Evolutionary conservation across 2,113 vertebrate genomes (phyloP), one percentile per base, ranked within the genome.

Genomic region (Chroicocephalus ridibundus): DNA sequence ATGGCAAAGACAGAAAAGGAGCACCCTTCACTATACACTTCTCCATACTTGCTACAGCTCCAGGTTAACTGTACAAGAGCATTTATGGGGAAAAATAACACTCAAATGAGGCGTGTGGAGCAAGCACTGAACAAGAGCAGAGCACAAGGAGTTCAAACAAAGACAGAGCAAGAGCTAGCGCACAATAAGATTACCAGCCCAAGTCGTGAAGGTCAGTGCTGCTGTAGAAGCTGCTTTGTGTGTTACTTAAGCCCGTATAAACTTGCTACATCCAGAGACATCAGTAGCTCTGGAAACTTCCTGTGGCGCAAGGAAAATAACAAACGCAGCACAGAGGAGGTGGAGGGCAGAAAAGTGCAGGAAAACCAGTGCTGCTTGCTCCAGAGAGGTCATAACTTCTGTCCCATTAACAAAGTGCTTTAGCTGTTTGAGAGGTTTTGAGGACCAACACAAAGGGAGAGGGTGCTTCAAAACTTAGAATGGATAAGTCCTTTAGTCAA

Each of bases 121-220:
- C 13, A 76, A 42, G 24, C 14, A 15, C 32, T 27, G 44, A 49
- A 84, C 55, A 81, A 64, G 55, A 21, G 8, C 12, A 78, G 26
- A 76, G 3, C 26, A 61, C 25, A 31, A 70, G 51, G 61, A 62
- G 58, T 70, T 95, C 78, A 94, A 51, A 51, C 4, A 75, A 54
- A 94, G 84, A 80, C 76, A 96, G 72, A 91, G 82, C 66, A 96
- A 92, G 87, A 96, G 42, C 42, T 38, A 55, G 49, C 4, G 49
- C 22, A 14, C 52, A 91, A 54, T 1, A 64, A 5, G 32, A 79
- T 91, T 93, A 93, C 36, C 85, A 96, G 66, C 31, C 72, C 40
- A 71, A 49, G 20, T 4, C 5, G 25, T 0, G 14, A 93, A 80
- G 72, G 80, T 36, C 57, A 68, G 32, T 47, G 82, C 13, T 68